Percentiles rank a stretch among this genome's conserved stretches.
Conservation (phyloP, 2,888 invertebrate species). For the Schrankia costaestrigalis region DNA sequence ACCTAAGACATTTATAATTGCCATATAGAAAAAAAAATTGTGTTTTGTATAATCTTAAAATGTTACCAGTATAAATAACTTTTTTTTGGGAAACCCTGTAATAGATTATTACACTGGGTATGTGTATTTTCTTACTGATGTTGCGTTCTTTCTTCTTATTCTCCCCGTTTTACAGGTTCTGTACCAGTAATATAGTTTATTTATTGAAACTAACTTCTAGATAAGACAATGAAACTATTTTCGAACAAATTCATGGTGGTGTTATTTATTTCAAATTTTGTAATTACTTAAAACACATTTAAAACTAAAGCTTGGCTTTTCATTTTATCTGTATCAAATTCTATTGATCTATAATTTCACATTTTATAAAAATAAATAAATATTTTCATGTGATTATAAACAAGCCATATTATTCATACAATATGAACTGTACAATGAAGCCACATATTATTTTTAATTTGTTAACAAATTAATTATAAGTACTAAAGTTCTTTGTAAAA, state of each 20-base stretch:
- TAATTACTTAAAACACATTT: conserved; percentile 6
- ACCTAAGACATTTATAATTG: no score
- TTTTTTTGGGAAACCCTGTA: no score
- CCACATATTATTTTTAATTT: conserved; percentile 34
- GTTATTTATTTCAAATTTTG: conserved; percentile 23
- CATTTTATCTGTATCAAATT: conserved; percentile 17
- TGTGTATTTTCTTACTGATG: no score
- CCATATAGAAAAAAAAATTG: no score
- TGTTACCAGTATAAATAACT: no score
- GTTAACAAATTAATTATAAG: conserved; percentile 39
- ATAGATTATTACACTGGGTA: no score
- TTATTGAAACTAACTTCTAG: conserved; percentile 32
- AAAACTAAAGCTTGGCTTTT: conserved; percentile 16
- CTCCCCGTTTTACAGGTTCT: no score
- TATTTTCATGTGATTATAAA: conserved; percentile 50
- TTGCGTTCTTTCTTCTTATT: no score
- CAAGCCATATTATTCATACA: conserved; percentile 70
- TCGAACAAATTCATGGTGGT: conserved; percentile 25
- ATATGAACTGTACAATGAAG: conserved; percentile 51
- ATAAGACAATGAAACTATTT: conserved; percentile 14
- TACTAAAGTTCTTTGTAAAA: conserved; percentile 20
- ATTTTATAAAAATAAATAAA: conserved; percentile 30
- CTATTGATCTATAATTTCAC: conserved; percentile 19
- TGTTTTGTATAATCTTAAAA: no score
- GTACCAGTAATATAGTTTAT: conserved; percentile 21